A percentile compares a stretch with the other conserved stretches of the same genome.
Conservation (phyloP, 2,797 vertebrate species). For the Brotula barbata region DNA sequence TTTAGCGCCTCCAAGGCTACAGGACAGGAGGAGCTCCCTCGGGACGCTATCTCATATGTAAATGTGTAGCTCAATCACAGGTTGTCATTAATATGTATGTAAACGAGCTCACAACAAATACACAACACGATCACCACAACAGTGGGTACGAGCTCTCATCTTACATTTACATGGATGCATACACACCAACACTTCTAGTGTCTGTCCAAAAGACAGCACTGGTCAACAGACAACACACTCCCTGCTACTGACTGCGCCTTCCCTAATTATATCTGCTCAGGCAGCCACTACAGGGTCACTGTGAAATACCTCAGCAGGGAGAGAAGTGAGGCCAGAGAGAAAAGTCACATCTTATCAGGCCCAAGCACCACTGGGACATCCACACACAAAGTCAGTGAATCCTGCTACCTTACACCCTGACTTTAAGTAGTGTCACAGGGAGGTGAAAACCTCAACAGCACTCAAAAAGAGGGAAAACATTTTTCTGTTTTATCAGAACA, state of each 20-base stretch:
- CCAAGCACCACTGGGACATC: conserved; percentile 22
- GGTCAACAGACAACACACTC: conserved; percentile 68
- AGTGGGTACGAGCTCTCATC: conserved; percentile 14
- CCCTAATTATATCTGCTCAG: conserved; percentile 75
- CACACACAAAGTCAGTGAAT: conserved; percentile 3
- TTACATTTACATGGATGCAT: conserved; percentile 9
- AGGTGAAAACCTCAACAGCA: too few relatives aligned
- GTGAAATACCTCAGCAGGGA: conserved; percentile 79
- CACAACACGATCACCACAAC: conserved; percentile 13
- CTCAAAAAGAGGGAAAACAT: too few relatives aligned
- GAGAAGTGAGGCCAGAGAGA: conserved; percentile 71
- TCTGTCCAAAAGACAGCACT: conserved; percentile 43
- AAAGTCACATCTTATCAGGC: conserved; percentile 49
- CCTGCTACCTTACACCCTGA: conserved; percentile 7
- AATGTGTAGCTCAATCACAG: conserved; percentile 14
- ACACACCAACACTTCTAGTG: conserved; percentile 1
- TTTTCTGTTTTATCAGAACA: too few relatives aligned
- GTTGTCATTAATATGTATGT: conserved; percentile 12
- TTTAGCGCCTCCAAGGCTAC: conserved; percentile 48
- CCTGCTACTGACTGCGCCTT: conserved; percentile 68
- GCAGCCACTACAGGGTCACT: conserved; percentile 63
- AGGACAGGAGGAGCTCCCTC: conserved; percentile 18
- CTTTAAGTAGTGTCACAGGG: too few relatives aligned
- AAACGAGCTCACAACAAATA: conserved; percentile 10
- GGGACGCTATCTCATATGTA: conserved; percentile 21